Evolutionary conservation across 1,140 invertebrate genomes (phyloP).

Genomic region (Goniozus legneri): DNA sequence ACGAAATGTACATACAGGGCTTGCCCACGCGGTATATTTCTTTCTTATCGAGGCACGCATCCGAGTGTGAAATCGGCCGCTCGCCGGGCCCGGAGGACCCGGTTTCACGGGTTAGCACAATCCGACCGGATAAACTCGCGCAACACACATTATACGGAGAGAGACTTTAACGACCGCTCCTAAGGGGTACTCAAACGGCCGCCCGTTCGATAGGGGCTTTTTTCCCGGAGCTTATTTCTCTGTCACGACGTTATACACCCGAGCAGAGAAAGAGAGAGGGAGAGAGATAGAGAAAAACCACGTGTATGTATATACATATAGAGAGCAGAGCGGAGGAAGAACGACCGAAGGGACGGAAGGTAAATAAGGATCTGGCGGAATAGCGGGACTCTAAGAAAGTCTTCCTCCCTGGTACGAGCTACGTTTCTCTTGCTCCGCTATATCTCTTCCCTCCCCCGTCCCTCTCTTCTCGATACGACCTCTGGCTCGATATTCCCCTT

Average conservation of each 20-base stretch:
- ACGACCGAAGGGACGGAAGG: constrained; percentile 21
- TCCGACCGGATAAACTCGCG: not conserved
- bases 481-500: not conserved
- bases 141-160: not conserved
- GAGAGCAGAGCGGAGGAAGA: constrained; percentile 7
- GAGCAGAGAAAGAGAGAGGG: constrained; percentile 25
- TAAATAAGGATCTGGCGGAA: constrained; percentile 31
- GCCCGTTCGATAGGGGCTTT: not conserved
- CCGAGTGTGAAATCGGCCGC: not conserved
- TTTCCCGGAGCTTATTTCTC: constrained; percentile 14
- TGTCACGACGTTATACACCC: constrained; percentile 16
- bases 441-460: constrained; percentile 3
- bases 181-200: not conserved
- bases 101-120: constrained; percentile 5
- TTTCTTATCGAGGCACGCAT: no score
- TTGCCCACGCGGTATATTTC: no score
- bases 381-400: constrained; percentile 25
- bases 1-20: no score
- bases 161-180: not conserved
- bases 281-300: constrained; percentile 7
- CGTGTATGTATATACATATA: not conserved
- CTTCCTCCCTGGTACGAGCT: constrained; percentile 22
- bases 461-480: not conserved
- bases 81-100: not conserved
- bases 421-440: constrained; percentile 15